Evolutionary conservation across 1,140 invertebrate species (phyloP).

Genomic region (Halictus rubicundus): DNA sequence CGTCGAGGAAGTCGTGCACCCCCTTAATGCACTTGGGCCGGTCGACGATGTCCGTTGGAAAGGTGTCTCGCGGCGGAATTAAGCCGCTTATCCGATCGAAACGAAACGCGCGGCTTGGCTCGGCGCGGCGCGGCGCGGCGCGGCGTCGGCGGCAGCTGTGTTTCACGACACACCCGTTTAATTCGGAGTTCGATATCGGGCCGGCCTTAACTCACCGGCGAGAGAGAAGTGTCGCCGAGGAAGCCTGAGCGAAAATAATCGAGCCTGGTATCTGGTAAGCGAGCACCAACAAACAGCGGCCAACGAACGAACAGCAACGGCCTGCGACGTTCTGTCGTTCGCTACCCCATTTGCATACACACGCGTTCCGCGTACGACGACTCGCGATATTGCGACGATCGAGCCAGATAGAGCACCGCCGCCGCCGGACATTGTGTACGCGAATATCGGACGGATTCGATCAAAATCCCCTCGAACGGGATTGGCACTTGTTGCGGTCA

Average conservation of each 20-base stretch:
- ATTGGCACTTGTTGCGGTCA: constrained; percentile 46
- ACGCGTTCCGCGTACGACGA: constrained; percentile 21
- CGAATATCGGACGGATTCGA: constrained; percentile 11
- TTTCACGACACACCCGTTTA: constrained; percentile 57
- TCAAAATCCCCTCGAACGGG: constrained; percentile 12
- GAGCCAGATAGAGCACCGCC: neutral
- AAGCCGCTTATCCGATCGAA: constrained; percentile 59
- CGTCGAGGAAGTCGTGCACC: neutral
- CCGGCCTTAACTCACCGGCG: constrained; percentile 8
- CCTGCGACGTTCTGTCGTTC: constrained; percentile 1
- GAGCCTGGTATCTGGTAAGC: constrained; percentile 27
- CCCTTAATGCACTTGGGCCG: constrained; percentile 29
- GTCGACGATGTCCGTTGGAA: constrained; percentile 41
- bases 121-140: too few species aligned
- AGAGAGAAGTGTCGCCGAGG: constrained; percentile 48
- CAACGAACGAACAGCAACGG: neutral
- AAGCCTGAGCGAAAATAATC: constrained; percentile 33
- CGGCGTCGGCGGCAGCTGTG: constrained; percentile 51
- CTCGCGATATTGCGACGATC: constrained; percentile 17
- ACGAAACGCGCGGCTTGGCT: constrained; percentile 27
- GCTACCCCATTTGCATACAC: constrained; percentile 32
- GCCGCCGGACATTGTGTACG: neutral
- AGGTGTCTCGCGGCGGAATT: constrained; percentile 59
- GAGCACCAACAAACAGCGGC: neutral
- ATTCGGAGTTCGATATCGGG: constrained; percentile 53